Base-by-base conservation (phyloP, 2,113 vertebrate genomes). In the Chlorodrepanis virens region DNA sequence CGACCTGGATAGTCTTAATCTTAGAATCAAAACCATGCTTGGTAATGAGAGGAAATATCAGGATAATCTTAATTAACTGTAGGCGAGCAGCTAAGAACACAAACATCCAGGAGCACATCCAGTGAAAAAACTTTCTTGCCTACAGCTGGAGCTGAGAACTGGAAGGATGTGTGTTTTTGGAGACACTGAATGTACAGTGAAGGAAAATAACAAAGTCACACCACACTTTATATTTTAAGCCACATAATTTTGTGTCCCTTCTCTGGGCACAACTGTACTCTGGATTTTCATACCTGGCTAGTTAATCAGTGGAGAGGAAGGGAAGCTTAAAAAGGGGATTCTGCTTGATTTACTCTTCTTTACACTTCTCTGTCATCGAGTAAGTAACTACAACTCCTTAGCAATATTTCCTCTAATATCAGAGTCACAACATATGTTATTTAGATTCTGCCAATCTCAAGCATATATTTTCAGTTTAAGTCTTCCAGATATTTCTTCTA, bases 261-360 rank as follows among this genome's bases (percentile, higher is more conserved):
- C 33, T 63, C 31, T 61, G 29, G 31, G n/a, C 16, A 27, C 12
- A 60, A 20, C 39, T 22, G 10, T 70, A 28, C 12, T 31, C 33
- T 18, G 33, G 16, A 39, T 78, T 87, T 78, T 70, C 47, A 57
- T 12, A 63, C 7, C 13, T 28, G 14, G 35, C 29, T 18, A 31
- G 23, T 59, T 67, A 53, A 75, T 4, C 0, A 0, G 5, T 42
- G 14, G 3, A 4, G 13, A 47, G 27, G 25, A 53, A 2, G 3
- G 17, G 10, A 89, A 79, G 12, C 28, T 75, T 74, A 22, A 63
- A 72, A 57, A 54, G 9, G 11, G 18, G 4, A 40, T 71, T 88
- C 22, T 67, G 2, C 31, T 79, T 68, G 10, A 52, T 89, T 76
- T 77, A 50, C 7, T 79, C 20, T 59, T 50, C 59, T 44, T 57